These are phyloP conservation scores for Apeltes quadracus DNA, from an alignment of 2,113 vertebrate species.

Conservation along the genomic window DNA sequence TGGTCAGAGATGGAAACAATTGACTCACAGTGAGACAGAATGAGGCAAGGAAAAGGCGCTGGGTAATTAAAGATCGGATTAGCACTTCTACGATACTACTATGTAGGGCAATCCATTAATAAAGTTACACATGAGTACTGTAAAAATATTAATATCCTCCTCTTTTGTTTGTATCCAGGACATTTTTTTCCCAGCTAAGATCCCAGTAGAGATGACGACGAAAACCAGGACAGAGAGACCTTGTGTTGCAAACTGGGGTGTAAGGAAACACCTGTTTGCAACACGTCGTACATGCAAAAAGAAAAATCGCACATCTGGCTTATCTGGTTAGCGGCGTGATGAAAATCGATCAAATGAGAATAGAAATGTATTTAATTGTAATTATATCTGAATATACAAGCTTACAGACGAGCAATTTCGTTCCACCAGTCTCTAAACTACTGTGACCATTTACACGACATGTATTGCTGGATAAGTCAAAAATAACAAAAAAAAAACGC, in stretches of 20 bases:
- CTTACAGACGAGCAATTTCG: neutral
- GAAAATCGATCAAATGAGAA: constrained; percentile 2
- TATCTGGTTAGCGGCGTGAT: neutral
- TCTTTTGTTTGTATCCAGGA: neutral
- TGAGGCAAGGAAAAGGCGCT: neutral
- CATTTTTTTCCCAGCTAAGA: neutral
- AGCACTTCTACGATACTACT: neutral
- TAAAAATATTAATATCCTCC: neutral
- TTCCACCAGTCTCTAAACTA: neutral
- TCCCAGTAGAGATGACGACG: constrained; percentile 5
- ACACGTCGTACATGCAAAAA: neutral
- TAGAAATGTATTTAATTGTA: neutral
- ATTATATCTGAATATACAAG: constrained; percentile 2
- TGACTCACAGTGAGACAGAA: neutral
- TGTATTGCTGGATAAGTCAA: neutral
- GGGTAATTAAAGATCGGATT: constrained; percentile 15
- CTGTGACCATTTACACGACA: neutral
- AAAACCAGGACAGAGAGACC: neutral
- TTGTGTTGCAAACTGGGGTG: neutral
- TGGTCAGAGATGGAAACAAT: constrained; percentile 11
- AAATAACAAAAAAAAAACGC: neutral
- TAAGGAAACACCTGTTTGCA: neutral
- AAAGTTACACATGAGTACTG: constrained; percentile 1
- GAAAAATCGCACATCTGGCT: neutral
- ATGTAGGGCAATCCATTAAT: constrained; percentile 15